Evolutionary conservation across 2,113 vertebrate species (phyloP).

Genomic region (Furnarius figulus): DNA sequence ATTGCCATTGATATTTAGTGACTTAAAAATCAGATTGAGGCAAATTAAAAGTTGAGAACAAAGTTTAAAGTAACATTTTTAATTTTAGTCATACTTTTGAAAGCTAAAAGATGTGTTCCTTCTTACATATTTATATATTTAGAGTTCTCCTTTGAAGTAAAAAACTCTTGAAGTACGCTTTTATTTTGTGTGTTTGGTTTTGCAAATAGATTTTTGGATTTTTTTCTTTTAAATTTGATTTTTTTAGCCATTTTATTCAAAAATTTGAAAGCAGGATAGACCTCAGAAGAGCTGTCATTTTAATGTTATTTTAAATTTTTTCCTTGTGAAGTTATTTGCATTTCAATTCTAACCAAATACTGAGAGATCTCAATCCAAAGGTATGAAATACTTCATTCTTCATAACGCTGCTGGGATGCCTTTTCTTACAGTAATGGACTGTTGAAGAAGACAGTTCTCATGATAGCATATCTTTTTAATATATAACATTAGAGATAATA

Average conservation of each 20-base stretch:
- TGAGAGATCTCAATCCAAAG: not conserved
- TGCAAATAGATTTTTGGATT: not conserved
- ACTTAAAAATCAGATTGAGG: not conserved
- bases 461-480: not conserved
- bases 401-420: not conserved
- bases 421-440: not conserved
- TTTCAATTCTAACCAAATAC: not conserved
- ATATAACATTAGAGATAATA: not conserved
- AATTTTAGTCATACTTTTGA: not conserved
- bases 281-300: not conserved
- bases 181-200: not conserved
- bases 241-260: not conserved
- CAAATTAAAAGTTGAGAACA: not conserved
- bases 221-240: not conserved
- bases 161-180: not conserved
- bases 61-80: not conserved
- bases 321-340: not conserved
- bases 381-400: not conserved
- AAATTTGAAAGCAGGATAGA: not conserved
- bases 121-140: not conserved
- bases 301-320: not conserved
- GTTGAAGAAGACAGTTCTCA: not conserved
- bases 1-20: not conserved
- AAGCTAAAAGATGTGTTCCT: not conserved
- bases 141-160: not conserved